Base-by-base conservation (phyloP, 2,113 vertebrate species). In the Neotoma lepida region DNA sequence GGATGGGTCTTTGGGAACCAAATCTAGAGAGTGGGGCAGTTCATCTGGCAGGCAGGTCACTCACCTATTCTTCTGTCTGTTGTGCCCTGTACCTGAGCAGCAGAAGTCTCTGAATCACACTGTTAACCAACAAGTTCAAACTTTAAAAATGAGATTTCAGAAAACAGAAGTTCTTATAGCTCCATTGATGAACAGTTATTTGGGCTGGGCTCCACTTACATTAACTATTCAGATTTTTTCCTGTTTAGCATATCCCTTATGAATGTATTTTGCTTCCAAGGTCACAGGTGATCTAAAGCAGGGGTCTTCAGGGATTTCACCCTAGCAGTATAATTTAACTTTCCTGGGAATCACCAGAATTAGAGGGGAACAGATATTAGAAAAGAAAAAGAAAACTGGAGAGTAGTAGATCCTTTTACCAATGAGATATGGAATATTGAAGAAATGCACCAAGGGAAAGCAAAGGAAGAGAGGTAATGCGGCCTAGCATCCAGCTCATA, bases 141-240 rank as follows among this genome's bases (percentile, higher is more conserved):
- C 35, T 85, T 95, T 87, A 33, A 68, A 82, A 84, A 77, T 64
- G 39, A 10, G 3, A 14, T 85, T 93, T 77, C 74, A 64, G 28
- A 8, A 64, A 33, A 12, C 28, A 13, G n/a, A 46, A 51, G 10
- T 30, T 88, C 18, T 77, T 49, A 12, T 0, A 64, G 15, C 14
- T 93, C 41, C 33, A 13, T 90, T 1, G 9, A n/a, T 63, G 64
- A 54, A 77, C 49, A 74, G 4, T 24, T 71, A 70, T n/a, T 7
- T 20, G 13, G 1, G 22, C 0, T 54, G n/a, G 44, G 26, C 1
- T 46, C 64, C 18, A 12, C 24, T 58, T 12, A 30, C 0, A 17
- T 77, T 76, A 73, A 24, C 24, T 30, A 1, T 44, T 64, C 15
- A 1, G 39, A 2, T 81, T 14, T 26, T 78, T 20, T 73, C 12